These are phyloP conservation scores for Verasper variegatus DNA, from an alignment of 2,113 vertebrate genomes.

Conservation along the genomic window DNA sequence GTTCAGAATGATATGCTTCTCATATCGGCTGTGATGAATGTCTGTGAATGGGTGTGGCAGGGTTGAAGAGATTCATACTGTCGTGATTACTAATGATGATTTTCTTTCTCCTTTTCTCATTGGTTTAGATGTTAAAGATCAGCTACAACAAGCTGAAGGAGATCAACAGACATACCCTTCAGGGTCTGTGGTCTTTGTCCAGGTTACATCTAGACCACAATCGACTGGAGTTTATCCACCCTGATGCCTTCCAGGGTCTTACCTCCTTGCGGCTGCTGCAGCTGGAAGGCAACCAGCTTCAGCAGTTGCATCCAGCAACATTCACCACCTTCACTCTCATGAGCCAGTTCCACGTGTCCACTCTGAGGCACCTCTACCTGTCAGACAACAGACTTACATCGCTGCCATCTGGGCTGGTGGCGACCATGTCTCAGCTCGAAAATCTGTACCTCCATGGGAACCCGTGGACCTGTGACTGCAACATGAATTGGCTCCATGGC, in stretches of 20 bases:
- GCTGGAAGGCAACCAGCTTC: slow-evolving; percentile 90
- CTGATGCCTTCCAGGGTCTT: slow-evolving; percentile 89
- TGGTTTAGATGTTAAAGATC: slow-evolving; percentile 89
- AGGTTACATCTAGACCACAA: slow-evolving; percentile 94
- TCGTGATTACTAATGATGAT: background rate
- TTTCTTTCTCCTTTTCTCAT: background rate
- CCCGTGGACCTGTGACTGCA: slow-evolving; percentile 91
- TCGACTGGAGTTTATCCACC: slow-evolving; percentile 89
- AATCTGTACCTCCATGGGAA: slow-evolving; percentile 91
- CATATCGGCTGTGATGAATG: background rate
- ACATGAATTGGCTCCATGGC: slow-evolving; percentile 83
- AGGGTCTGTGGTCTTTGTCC: slow-evolving; percentile 85
- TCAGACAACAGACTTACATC: slow-evolving; percentile 87
- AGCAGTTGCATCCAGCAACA: slow-evolving; percentile 87
- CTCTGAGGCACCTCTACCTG: slow-evolving; percentile 89
- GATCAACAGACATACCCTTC: slow-evolving; percentile 81
- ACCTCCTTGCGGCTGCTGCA: slow-evolving; percentile 88
- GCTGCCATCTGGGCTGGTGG: slow-evolving; percentile 80
- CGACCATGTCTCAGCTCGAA: slow-evolving; percentile 86
- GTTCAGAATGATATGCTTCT: background rate
- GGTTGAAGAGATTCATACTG: background rate
- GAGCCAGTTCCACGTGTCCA: slow-evolving; percentile 86
- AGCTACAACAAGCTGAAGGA: slow-evolving; percentile 92
- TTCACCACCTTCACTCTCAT: slow-evolving; percentile 88
- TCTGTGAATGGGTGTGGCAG: background rate